Conservation (phyloP, 1,140 invertebrate genomes). For the Sminthurinus signatus region DNA sequence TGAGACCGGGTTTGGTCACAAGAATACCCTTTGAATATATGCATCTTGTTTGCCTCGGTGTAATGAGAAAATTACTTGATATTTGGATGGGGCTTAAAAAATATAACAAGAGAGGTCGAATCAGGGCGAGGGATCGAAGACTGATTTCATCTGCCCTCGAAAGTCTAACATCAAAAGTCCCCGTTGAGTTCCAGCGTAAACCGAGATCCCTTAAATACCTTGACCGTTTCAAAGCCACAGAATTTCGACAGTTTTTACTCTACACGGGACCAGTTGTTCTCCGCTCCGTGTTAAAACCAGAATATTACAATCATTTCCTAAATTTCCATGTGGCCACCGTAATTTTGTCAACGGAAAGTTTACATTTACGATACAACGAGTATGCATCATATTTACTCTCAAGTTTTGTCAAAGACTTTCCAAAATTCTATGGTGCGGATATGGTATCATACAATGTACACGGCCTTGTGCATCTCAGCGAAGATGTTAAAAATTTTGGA, state of each 20-base stretch:
- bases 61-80: conserved; percentile 41
- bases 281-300: neutral
- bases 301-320: conserved; percentile 22
- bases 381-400: conserved; percentile 42
- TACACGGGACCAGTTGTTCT: conserved; percentile 33
- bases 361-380: neutral
- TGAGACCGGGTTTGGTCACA: no score
- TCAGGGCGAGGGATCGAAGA: neutral
- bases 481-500: conserved; percentile 43
- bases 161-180: neutral
- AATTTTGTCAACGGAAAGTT: conserved; percentile 16
- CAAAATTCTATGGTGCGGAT: conserved; percentile 39
- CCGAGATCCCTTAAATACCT: conserved; percentile 14
- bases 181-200: conserved; percentile 25
- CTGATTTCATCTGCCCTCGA: neutral
- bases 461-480: conserved; percentile 42
- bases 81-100: conserved; percentile 36
- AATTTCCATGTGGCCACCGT: conserved; percentile 25
- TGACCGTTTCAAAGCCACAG: conserved; percentile 27
- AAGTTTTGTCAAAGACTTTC: conserved; percentile 42
- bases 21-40: conserved; percentile 39
- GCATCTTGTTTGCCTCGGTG: conserved; percentile 43
- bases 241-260: conserved; percentile 29
- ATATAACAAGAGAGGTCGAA: neutral
- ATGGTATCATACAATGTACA: conserved; percentile 45